Evolutionary conservation across 23 tunicate genomes (phyloP), one percentile per base, ranked within the genome.

Genomic region (Trididemnum nubilum): DNA sequence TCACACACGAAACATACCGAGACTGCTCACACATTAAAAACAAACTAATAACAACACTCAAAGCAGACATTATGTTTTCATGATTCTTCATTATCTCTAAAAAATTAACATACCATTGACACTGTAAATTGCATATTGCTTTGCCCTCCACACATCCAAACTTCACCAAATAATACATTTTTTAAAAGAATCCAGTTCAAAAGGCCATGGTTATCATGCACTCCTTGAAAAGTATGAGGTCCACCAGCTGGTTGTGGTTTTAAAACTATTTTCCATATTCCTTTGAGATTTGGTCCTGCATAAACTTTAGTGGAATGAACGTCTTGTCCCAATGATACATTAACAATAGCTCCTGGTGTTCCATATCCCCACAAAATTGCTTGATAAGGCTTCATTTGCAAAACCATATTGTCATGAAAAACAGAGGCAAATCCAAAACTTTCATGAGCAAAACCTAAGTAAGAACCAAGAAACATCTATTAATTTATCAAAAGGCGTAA

Each of bases 351-450:
- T 28, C 97, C 97, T 52, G 81, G 78, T 15, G 87, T 82, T 1
- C 97, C 97, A 67, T 91, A 91, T 0, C 97, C 97, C 97, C 97
- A 91, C 18, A 91, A 67, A 31, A 81, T 84, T 12, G 97, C 86
- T 32, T 36, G 32, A 40, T 90, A 79, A 32, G 96, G 96, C 52
- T 85, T 81, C 71, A 67, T 81, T 85, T 91, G 97, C 39, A 91
- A 59, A 33, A 91, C 90, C 97, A 91, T 91, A 76, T 91, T 81
- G 64, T 85, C 87, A 58, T 91, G 97, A 58, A 51, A 91, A 35
- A 78, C 85, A 2, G 97, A 91, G n/a, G 97, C 97, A 81, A 91
- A 91, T 4, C 87, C 75, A 65, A 91, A 91, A 7, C 31, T 24
- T 9, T 73, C 78, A 73, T 37, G 38, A 63, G 22, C 69, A 15